Percentiles rank a stretch among this genome's conserved stretches.
Conservation (phyloP, 2,888 invertebrate genomes). For the Limnephilus rhombicus region DNA sequence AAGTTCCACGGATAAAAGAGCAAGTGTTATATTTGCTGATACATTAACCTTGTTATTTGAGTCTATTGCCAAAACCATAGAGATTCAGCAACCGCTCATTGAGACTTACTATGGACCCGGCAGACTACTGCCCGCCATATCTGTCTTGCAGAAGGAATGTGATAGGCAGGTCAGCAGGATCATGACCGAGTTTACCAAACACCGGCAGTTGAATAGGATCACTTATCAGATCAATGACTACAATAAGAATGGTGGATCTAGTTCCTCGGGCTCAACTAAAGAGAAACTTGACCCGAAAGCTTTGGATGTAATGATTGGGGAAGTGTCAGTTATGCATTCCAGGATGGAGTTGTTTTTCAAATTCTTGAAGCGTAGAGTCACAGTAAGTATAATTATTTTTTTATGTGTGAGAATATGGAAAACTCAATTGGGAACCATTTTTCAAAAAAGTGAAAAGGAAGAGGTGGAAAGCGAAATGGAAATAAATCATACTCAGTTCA, state of each 20-base stretch:
- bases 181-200: slow-evolving; percentile 84
- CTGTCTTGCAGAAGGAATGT: slow-evolving; percentile 87
- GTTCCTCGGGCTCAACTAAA: slow-evolving; percentile 70
- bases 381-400: slow-evolving; percentile 75
- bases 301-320: slow-evolving; percentile 91
- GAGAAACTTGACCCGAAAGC: slow-evolving; percentile 88
- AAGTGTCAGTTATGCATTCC: slow-evolving; percentile 94
- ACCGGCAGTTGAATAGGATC: slow-evolving; percentile 81
- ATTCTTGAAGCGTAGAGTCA: slow-evolving; percentile 88
- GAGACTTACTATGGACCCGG: slow-evolving; percentile 94
- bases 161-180: slow-evolving; percentile 82
- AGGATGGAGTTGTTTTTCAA: slow-evolving; percentile 93
- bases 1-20: slow-evolving; percentile 83
- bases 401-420: not conserved
- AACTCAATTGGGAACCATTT: not conserved
- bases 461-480: too few species aligned
- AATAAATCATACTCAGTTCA: too few species aligned
- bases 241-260: slow-evolving; percentile 72
- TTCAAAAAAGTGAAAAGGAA: not conserved
- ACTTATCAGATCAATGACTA: slow-evolving; percentile 81
- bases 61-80: slow-evolving; percentile 89
- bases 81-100: slow-evolving; percentile 92
- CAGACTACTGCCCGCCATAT: slow-evolving; percentile 83
- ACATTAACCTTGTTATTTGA: slow-evolving; percentile 91
- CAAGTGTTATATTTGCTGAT: slow-evolving; percentile 90